Base-by-base conservation (phyloP, 2,797 vertebrate genomes). In the Bufotes viridis region DNA sequence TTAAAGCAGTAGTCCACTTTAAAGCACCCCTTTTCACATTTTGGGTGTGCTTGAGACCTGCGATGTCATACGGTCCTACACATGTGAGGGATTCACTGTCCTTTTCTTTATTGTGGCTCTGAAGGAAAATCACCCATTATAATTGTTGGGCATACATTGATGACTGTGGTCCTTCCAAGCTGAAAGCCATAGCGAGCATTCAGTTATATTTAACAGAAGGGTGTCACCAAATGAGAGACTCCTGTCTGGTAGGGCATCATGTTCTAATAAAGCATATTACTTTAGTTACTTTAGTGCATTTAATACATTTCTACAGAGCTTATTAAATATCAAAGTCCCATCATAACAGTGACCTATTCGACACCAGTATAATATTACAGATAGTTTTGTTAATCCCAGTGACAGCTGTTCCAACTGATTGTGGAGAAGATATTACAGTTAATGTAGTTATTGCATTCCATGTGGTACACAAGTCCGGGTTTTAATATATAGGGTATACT, bases 311-410 rank as follows among this genome's bases (percentile, higher is more conserved):
- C 15, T 34, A 34, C 26, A 34, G 8, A 20, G 78, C 78, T 60
- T 80, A 76, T 26, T 63, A 75, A 60, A 61, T 85, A 75, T 85
- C 70, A 85, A 76, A 85, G 29, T 57, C 53, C n/a, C 55, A n/a
- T 84, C 70, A 18, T 60, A 49, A 22, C 70, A 22, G 34, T 84
- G 70, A 60, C 49, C 53, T 15, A 26, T 76, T 61, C 13, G 3
- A 29, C 55, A 72, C 14, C 12, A 29, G 53, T 58, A 61, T 84
- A 75, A 75, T 7, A 26, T 76, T 76, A 49, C 72, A 61, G 26
- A 55, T 53, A 29, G 42, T n/a, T 26, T 10, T 13, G 7, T 6
- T 79, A 63, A 79, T 86, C 60, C 60, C 51, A 26, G 2, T 34
- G 49, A 79, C 84, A 86, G 84, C 29, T 86, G 84, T 49, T n/a